Evolutionary conservation across 1,140 invertebrate species (phyloP).

Genomic region (Druon quercuslanigerum): DNA sequence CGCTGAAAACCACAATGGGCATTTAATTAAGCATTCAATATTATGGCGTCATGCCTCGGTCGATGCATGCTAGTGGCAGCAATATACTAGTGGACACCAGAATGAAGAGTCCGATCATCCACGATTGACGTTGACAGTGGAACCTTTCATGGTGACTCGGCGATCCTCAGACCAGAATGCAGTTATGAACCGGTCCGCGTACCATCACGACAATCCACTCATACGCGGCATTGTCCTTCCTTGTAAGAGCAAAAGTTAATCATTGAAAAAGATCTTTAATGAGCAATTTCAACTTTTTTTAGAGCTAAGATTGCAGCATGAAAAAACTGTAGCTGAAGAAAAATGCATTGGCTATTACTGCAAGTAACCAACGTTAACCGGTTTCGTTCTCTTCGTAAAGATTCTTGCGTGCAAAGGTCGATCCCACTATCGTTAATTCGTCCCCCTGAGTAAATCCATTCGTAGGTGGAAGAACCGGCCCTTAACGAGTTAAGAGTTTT

Average conservation of each 20-base stretch:
- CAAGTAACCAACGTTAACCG: background rate
- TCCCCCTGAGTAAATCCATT: constrained; percentile 20
- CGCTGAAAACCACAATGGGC: constrained; percentile 47
- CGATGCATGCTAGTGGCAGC: constrained; percentile 22
- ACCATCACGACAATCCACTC: constrained; percentile 14
- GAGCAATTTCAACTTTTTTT: background rate
- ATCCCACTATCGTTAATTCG: constrained; percentile 2
- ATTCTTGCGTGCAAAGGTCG: constrained; percentile 27
- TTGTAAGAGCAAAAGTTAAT: background rate
- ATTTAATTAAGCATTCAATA: constrained; percentile 54
- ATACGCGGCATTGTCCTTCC: constrained; percentile 4
- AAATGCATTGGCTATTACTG: background rate
- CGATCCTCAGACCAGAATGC: constrained; percentile 50
- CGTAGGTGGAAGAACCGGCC: constrained; percentile 23
- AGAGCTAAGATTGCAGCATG: background rate
- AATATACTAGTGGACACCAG: constrained; percentile 32
- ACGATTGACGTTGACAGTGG: constrained; percentile 52
- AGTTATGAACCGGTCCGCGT: constrained; percentile 49
- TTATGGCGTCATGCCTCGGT: constrained; percentile 35
- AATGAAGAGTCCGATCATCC: constrained; percentile 43
- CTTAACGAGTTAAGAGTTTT: constrained; percentile 26
- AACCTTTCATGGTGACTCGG: constrained; percentile 50
- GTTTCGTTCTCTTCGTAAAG: background rate
- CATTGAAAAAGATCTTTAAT: background rate
- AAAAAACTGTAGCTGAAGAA: background rate